phyloP scores from a whole-genome alignment of 2,888 invertebrate species.

The Escarpia spicata region DNA sequence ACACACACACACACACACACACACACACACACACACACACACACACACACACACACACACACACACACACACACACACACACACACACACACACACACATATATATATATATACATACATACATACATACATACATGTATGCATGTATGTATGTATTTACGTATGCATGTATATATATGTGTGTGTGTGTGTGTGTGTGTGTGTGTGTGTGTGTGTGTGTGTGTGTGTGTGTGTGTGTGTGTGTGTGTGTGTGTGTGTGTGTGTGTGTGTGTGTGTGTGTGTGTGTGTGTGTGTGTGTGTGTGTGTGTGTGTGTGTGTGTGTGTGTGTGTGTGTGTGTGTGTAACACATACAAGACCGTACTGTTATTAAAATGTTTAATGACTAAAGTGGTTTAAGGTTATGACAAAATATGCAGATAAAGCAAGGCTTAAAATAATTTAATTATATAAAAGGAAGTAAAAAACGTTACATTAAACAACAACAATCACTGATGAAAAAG shows the following conservation, averaged over 20 bases:
- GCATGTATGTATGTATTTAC: background rate
- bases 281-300: constrained; percentile 19
- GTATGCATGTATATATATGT: background rate
- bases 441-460: no score
- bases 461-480: no score
- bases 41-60: no score
- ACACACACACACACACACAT: no score
- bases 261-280: constrained; percentile 18
- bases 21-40: no score
- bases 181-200: background rate
- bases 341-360: background rate
- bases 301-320: constrained; percentile 19
- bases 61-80: no score
- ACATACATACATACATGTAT: background rate
- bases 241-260: constrained; percentile 19
- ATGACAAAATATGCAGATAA: no score
- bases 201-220: background rate
- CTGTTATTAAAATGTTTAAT: background rate
- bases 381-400: background rate
- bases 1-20: no score
- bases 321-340: background rate
- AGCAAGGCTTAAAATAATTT: no score
- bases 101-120: background rate
- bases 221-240: background rate
- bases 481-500: no score